Evolutionary conservation across 2,888 invertebrate genomes (phyloP), one percentile per base, ranked within the genome.

Genomic region (Andrena trimmerana): DNA sequence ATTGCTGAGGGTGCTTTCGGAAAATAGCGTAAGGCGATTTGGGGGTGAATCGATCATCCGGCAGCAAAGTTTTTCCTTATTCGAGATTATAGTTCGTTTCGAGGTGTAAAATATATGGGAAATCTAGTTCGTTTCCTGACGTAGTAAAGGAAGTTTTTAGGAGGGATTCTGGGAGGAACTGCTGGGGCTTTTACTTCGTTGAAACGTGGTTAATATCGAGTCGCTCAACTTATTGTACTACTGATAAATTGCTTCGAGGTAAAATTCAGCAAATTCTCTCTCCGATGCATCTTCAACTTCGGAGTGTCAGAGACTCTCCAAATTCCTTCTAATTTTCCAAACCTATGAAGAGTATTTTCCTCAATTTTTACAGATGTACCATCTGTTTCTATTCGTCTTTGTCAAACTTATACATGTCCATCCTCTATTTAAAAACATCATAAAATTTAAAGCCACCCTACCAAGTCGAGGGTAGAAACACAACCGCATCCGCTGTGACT

Each of bases 1-100:
- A 66, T 65, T 36, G 66, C 66, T 29, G 3, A 20, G 20, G 65
- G 33, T 78, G 73, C 66, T 72, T 66, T 60, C 66, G 71, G 48
- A 71, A 42, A 71, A 42, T 50, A n/a, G 5, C 42, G 13, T 52
- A 16, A 54, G 54, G 63, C n/a, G 68, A 36, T 52, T 50, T 50
- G 48, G 24, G 33, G 33, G 36, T 69, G 27, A 50, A 69, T 62
- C 60, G 69, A 69, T 69, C 75, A 36, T 62, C 27, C 42, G 57
- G 29, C 2, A 20, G 29, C 6, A 31, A 74, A 57, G 10, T 74
- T 73, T 48, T 16, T 57, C 16, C n/a, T 29, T 31, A 31, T 3
- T 29, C 29, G 8, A 10, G 57, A 24, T 52, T n/a, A 6, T 33
- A 16, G 13, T 5, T 29, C 20, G 29, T 54, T 67, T 31, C 16